Evolutionary conservation across 2,113 vertebrate genomes (phyloP), one percentile per base, ranked within the genome.

Genomic region (Gymnogyps californianus): DNA sequence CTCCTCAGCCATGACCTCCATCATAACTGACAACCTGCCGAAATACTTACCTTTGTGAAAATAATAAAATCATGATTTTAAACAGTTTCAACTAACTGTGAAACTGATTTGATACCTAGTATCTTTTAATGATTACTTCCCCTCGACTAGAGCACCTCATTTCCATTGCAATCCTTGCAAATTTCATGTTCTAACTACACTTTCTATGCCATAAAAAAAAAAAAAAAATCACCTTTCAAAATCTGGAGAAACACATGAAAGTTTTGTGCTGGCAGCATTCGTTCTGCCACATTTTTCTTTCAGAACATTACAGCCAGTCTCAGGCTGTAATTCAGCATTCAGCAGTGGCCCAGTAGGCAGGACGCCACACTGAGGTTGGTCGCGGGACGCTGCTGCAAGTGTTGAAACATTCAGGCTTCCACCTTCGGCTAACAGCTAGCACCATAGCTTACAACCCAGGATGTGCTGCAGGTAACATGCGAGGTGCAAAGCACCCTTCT

Each of bases 21-120:
- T 24, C 24, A 7, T 13, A 77, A 70, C 36, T 10, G 11, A 59
- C 34, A 81, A 75, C 19, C n/a, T 29, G 7, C 15, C 0, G 0
- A 71, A 91, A 70, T 18, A 51, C 8, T 61, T 51, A 34, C 2
- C 72, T 70, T 81, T 46, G 11, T n/a, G 46, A 62, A 86, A 89
- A 65, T n/a, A 59, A 65, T 29, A 79, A 85, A 72, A 65, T 34
- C 16, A 54, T 28, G 1, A 52, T 20, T 89, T 88, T 28, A 47
- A 84, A n/a, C 26, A 46, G 52, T 28, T 81, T 91, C n/a, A 62
- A 29, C 13, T 52, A 89, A 66, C 6, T 58, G 16, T 32, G 47
- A 90, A 89, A n/a, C 16, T 92, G 52, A 80, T 69, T 52, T 74
- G 49, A 58, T 58, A 42, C 20, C 22, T 51, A 62, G 17, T 47